Conservation (phyloP, 2,797 vertebrate genomes). For the Sphenopsis melanotis region DNA sequence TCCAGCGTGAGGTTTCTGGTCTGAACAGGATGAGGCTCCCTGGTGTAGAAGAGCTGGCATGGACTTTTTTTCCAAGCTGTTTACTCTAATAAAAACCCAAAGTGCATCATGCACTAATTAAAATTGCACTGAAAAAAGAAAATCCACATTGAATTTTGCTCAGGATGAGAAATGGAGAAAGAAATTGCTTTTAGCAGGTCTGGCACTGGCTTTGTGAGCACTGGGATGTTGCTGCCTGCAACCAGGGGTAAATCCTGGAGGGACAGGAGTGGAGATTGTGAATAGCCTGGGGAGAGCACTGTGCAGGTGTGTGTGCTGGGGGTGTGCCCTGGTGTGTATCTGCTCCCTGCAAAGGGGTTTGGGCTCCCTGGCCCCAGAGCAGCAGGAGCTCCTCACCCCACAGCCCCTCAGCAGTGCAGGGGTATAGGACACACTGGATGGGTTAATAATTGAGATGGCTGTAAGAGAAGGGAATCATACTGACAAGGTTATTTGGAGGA, state of each 20-base stretch:
- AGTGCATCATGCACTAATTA: slow-evolving; percentile 33
- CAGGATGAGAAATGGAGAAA: neutral
- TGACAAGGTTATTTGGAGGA: neutral
- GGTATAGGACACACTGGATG: neutral
- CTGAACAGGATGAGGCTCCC: slow-evolving; percentile 54
- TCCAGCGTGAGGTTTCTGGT: neutral
- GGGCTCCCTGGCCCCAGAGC: neutral
- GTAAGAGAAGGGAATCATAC: neutral
- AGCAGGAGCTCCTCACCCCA: neutral
- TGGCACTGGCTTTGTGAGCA: neutral
- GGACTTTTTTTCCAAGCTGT: slow-evolving; percentile 30
- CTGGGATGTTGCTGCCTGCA: neutral
- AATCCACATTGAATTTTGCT: neutral
- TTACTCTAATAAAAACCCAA: slow-evolving; percentile 28
- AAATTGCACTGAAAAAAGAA: slow-evolving; percentile 13
- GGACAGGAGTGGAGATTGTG: neutral
- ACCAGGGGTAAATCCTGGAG: neutral
- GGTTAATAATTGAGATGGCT: neutral
- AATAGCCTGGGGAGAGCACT: neutral
- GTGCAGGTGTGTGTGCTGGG: neutral
- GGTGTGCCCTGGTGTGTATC: too few relatives aligned
- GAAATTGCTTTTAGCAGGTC: neutral
- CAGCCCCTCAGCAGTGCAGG: neutral
- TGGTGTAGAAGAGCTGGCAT: slow-evolving; percentile 21
- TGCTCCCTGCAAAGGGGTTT: neutral